These are phyloP conservation scores for Tychaedon coryphoeus DNA, from an alignment of 2,113 vertebrate species.

Conservation along the genomic window DNA sequence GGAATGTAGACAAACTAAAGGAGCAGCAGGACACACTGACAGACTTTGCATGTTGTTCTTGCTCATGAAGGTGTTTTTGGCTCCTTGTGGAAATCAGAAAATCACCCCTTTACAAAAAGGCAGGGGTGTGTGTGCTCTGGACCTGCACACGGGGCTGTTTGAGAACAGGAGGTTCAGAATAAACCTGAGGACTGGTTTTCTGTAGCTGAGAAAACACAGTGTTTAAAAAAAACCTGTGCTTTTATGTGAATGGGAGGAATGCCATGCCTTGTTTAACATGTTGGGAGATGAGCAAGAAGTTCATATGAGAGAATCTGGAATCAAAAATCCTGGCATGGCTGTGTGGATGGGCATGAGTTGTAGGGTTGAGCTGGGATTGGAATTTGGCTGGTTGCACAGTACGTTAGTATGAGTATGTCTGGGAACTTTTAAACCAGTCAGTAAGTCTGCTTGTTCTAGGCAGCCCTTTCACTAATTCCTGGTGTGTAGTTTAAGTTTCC, in stretches of 20 bases:
- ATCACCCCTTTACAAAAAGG: not conserved
- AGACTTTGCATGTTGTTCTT: not conserved
- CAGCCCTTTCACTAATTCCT: not conserved
- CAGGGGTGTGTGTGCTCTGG: not conserved
- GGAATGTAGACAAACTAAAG: not conserved
- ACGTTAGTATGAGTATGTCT: not conserved
- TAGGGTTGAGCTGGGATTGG: not conserved
- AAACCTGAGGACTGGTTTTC: not conserved
- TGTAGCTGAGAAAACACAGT: not conserved
- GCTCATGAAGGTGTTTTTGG: not conserved
- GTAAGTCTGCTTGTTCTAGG: not conserved
- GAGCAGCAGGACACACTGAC: not conserved
- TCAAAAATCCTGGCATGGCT: not conserved
- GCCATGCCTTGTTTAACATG: not conserved
- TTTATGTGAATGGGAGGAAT: not conserved
- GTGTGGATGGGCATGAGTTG: not conserved
- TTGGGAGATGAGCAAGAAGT: not conserved
- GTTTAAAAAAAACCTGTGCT: not conserved
- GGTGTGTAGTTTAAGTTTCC: not conserved
- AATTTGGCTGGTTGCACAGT: not conserved
- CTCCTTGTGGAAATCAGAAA: not conserved
- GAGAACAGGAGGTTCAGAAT: not conserved
- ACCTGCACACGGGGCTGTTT: rapidly evolving
- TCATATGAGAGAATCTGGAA: not conserved
- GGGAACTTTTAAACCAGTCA: not conserved